Conservation (phyloP, 1,140 invertebrate genomes). For the Drosophila pruinosa region DNA sequence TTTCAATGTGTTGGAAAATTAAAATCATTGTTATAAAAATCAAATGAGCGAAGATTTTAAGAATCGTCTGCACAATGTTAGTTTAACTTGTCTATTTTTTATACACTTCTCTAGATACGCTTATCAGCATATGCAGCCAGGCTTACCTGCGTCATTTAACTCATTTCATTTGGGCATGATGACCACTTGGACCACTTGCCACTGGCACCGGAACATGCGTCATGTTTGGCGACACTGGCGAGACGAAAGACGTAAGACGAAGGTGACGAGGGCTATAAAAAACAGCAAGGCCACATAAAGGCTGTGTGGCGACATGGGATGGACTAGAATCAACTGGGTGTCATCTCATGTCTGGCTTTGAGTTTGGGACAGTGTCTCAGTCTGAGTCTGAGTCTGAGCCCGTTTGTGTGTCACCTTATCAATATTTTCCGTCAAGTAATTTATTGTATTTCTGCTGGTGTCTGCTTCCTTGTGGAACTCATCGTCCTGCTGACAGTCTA, state of each 20-base stretch:
- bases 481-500: slow-evolving; percentile 30
- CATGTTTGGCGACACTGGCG: slow-evolving; percentile 72
- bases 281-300: slow-evolving; percentile 37
- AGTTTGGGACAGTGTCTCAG: background rate
- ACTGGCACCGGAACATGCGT: slow-evolving; percentile 56
- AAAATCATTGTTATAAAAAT: too few species aligned
- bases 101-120: background rate
- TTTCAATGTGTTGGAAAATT: too few species aligned
- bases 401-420: slow-evolving; percentile 66
- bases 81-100: background rate
- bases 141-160: slow-evolving; percentile 67
- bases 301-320: slow-evolving; percentile 36
- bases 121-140: slow-evolving; percentile 52
- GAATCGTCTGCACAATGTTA: too few species aligned
- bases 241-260: slow-evolving; percentile 23
- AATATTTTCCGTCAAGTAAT: slow-evolving; percentile 82
- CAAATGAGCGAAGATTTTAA: too few species aligned
- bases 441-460: slow-evolving; percentile 65
- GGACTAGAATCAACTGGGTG: slow-evolving; percentile 55
- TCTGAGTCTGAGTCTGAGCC: background rate
- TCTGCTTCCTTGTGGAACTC: slow-evolving; percentile 49
- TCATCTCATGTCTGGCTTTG: slow-evolving; percentile 41
- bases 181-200: slow-evolving; percentile 22
- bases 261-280: slow-evolving; percentile 51
- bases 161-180: slow-evolving; percentile 63